Percentiles rank a stretch among this genome's conserved stretches.
phyloP scores from a whole-genome alignment of 2,113 vertebrate genomes.

The Dasyurus viverrinus region DNA sequence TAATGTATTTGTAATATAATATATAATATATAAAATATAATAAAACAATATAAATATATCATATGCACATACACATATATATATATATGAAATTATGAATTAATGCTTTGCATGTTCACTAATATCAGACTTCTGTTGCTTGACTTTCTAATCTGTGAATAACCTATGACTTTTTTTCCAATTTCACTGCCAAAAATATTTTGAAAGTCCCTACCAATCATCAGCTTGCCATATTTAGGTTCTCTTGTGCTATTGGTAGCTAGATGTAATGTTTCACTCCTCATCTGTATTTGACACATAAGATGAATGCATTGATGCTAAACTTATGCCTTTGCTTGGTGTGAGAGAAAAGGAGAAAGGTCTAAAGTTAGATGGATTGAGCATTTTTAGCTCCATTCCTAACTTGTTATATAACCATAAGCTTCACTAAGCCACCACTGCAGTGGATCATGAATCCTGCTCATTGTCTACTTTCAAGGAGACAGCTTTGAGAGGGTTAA shows the following conservation, averaged over 20 bases:
- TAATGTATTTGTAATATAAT: too few species aligned
- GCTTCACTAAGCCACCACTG: constrained; percentile 10
- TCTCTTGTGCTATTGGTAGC: constrained; percentile 42
- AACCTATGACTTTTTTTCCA: neutral
- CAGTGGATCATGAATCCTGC: constrained; percentile 14
- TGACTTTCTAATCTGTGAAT: constrained; percentile 8
- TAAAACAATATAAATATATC: too few species aligned
- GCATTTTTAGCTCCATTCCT: constrained; percentile 29
- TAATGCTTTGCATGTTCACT: neutral
- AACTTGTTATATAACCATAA: constrained; percentile 7
- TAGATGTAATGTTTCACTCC: neutral
- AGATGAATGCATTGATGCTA: neutral
- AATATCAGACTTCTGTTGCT: neutral
- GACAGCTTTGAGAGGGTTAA: constrained; percentile 27
- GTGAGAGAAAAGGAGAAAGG: neutral
- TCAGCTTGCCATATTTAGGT: constrained; percentile 13
- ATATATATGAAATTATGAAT: neutral
- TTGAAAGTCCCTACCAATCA: constrained; percentile 4
- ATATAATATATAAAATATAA: too few species aligned
- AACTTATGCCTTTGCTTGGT: constrained; percentile 44
- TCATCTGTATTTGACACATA: neutral
- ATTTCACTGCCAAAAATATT: constrained; percentile 40
- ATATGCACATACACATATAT: too few species aligned
- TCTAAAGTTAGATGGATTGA: constrained; percentile 28
- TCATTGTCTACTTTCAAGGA: constrained; percentile 21